These are phyloP conservation scores for Pogonocichla stellata DNA, from an alignment of 2,113 vertebrate species.

Conservation along the genomic window DNA sequence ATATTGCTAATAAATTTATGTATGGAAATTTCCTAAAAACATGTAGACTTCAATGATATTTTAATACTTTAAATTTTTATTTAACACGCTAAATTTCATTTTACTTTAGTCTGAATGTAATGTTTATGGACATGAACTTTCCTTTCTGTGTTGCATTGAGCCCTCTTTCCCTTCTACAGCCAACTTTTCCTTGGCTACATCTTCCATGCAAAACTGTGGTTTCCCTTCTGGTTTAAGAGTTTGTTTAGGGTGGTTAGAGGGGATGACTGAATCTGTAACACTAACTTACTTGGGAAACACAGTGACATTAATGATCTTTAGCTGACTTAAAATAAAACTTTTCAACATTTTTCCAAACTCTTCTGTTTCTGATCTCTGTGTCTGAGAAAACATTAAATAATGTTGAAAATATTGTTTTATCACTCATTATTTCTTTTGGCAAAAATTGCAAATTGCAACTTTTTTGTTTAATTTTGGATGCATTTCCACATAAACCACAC, in stretches of 20 bases:
- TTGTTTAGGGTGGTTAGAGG: neutral
- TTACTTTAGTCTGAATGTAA: neutral
- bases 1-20: neutral
- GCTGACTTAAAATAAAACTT: neutral
- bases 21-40: neutral
- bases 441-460: neutral
- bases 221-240: neutral
- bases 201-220: neutral
- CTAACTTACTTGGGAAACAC: neutral
- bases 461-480: neutral
- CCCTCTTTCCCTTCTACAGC: neutral
- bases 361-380: neutral
- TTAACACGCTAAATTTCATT: neutral
- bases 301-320: neutral
- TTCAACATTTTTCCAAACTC: neutral
- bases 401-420: neutral
- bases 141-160: neutral
- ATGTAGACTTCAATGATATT: neutral
- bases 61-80: neutral
- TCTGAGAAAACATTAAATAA: neutral
- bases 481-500: neutral
- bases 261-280: neutral
- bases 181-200: neutral
- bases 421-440: neutral
- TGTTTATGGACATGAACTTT: neutral